Conservation (phyloP, 92 coral and sea anemone species). For the Epizoanthus fatuus region DNA sequence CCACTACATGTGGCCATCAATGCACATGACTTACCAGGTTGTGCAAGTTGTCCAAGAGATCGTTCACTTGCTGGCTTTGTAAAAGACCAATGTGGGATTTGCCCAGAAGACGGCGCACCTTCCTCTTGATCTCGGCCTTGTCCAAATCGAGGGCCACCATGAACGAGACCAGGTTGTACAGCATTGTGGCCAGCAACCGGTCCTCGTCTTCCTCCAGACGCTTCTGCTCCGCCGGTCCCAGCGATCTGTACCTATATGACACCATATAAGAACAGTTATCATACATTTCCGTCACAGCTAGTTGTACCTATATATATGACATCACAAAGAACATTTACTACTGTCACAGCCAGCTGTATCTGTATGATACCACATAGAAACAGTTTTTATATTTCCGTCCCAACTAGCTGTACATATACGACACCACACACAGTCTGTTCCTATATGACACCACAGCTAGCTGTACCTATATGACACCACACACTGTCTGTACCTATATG, state of each 20-base stretch:
- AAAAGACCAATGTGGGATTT: conserved; percentile 94
- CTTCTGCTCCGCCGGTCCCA: conserved; percentile 93
- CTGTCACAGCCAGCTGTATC: conserved; percentile 76
- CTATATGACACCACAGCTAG: too few species aligned
- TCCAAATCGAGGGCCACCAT: conserved; percentile 90
- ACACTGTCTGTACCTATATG: conserved; percentile 79
- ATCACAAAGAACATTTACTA: too few species aligned
- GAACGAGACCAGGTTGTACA: conserved; percentile 91
- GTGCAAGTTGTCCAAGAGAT: conserved; percentile 83
- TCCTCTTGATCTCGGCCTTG: conserved; percentile 76
- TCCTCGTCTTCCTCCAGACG: conserved; percentile 97
- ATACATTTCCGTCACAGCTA: too few species aligned
- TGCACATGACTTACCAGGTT: conserved; percentile 77
- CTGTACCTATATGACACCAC: too few species aligned
- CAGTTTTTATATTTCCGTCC: neutral
- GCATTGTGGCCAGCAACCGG: conserved; percentile 86
- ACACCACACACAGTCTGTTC: too few species aligned
- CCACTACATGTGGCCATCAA: neutral
- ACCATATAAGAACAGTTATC: neutral
- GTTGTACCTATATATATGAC: neutral
- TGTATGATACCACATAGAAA: conserved; percentile 1
- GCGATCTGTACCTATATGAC: conserved; percentile 82
- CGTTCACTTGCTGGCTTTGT: conserved; percentile 94
- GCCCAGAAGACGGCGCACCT: conserved; percentile 95
- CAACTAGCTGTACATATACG: too few species aligned